phyloP scores from a whole-genome alignment of 2,113 vertebrate genomes.

The Ctenodactylus gundi region DNA sequence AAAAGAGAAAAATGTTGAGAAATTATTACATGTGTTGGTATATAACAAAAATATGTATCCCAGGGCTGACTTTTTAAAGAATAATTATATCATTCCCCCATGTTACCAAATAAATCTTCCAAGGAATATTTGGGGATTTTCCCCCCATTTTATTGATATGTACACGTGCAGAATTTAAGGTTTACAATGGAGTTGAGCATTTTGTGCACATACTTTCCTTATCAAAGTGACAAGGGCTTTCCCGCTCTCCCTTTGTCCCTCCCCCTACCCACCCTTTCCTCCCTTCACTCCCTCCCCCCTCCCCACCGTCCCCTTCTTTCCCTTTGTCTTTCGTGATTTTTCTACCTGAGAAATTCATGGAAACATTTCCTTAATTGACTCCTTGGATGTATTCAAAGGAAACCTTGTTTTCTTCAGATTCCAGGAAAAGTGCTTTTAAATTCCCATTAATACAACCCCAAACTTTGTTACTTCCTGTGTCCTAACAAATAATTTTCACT shows the following conservation, averaged over 20 bases:
- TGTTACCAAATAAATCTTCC: neutral
- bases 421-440: neutral
- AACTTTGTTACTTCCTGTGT: neutral
- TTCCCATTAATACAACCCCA: neutral
- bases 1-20: neutral
- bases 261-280: too few relatives aligned
- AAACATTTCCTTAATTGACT: constrained; percentile 30
- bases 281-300: too few relatives aligned
- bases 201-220: too few relatives aligned
- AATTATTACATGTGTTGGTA: neutral
- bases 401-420: constrained; percentile 39
- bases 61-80: neutral
- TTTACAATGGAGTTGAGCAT: too few relatives aligned
- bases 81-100: neutral
- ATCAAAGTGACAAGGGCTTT: too few relatives aligned
- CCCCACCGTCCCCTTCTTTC: too few relatives aligned
- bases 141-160: too few relatives aligned
- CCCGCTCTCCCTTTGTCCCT: too few relatives aligned
- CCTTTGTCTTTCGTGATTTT: too few relatives aligned
- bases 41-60: neutral
- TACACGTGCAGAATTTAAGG: too few relatives aligned
- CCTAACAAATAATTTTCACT: constrained; percentile 26
- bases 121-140: neutral
- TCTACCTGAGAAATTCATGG: neutral
- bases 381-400: neutral